These are phyloP conservation scores for Chrysolina americana DNA, from an alignment of 2,888 invertebrate species.

Conservation along the genomic window DNA sequence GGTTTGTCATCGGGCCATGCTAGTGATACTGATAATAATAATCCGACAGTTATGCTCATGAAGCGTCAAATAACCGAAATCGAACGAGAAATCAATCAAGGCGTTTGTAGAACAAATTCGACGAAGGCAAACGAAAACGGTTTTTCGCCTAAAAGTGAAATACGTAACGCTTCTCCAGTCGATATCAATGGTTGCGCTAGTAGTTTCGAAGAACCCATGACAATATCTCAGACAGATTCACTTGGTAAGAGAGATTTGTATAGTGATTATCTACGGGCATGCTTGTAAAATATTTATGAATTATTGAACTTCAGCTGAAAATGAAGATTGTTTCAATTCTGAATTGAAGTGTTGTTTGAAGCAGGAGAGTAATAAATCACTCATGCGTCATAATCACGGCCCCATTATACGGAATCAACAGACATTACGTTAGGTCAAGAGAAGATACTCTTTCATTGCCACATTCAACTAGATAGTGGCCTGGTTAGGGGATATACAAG, in stretches of 20 bases:
- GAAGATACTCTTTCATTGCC: no score
- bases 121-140: conserved; percentile 64
- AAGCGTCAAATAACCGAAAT: conserved; percentile 82
- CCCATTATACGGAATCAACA: no score
- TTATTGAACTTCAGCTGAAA: no score
- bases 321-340: no score
- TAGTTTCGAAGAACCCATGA: conserved; percentile 65
- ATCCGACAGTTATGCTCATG: conserved; percentile 78
- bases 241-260: conserved; percentile 58
- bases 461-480: no score
- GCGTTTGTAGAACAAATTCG: conserved; percentile 70
- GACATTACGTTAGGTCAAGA: no score
- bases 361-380: no score
- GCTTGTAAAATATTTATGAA: no score
- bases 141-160: conserved; percentile 62
- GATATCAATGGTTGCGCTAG: conserved; percentile 65
- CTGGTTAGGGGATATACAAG: no score
- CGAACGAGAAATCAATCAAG: conserved; percentile 78
- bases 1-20: conserved; percentile 95
- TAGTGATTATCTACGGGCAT: neutral
- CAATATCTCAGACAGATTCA: conserved; percentile 64
- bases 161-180: conserved; percentile 60
- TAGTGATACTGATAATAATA: conserved; percentile 93
- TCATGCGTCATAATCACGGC: no score
- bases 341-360: no score